Evolutionary conservation across 2,797 vertebrate species (phyloP), one percentile per base, ranked within the genome.

Genomic region (Tapirus indicus): DNA sequence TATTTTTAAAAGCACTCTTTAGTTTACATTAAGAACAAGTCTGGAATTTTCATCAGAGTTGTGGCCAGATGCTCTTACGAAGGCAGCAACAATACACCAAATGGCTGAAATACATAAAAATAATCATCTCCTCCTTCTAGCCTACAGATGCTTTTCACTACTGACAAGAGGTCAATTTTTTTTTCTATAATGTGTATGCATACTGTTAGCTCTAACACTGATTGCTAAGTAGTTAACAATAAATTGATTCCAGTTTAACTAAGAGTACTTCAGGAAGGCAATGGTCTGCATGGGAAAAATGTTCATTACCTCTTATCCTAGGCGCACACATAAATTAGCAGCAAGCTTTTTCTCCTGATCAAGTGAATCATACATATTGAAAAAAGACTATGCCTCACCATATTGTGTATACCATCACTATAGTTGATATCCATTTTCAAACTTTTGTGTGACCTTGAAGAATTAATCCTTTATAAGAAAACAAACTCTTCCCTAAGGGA

Each of bases 131-230:
- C 35, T 95, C 16, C 27, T 49, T 79, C 13, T 54, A 64, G 78
- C 68, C 71, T 68, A 38, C 69, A 71, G 69, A 86, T 88, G 54
- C 71, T 87, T 97, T 93, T 96, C 94, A 72, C 72, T 74, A 35
- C 66, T 98, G 97, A 97, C 98, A 98, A 97, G 95, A 96, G 95
- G 97, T 98, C 98, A 95, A 16, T 74, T 27, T 97, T 38, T 97
- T 90, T 72, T 78, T 54, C 47, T 96, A 10, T 96, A 93, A 96
- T 88, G 10, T 96, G 91, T 94, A 6, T 90, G 21, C 41, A 2
- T 97, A 97, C 97, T 98, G 92, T 98, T 97, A 97, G 11, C 94
- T 92, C 64, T 71, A 17, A 95, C 94, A 94, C 97, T 97, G 98
- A 97, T 97, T 95, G 93, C 92, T 95, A 96, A 94, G 89, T 52